These are phyloP conservation scores for Ceratina calcarata DNA, from an alignment of 1,140 invertebrate genomes.

Conservation along the genomic window DNA sequence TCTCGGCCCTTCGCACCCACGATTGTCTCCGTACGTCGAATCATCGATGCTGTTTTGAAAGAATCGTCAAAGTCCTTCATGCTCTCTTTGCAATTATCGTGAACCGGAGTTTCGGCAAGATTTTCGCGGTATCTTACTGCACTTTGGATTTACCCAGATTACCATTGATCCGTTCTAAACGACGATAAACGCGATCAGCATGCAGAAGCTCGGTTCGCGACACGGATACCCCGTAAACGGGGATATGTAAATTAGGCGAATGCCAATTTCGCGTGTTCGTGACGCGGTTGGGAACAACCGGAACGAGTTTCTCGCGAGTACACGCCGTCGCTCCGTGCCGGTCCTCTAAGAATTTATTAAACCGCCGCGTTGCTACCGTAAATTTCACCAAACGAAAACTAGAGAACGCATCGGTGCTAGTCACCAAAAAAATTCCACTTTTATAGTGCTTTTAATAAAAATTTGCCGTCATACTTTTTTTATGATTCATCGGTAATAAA, in stretches of 20 bases:
- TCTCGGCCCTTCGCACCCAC: background rate
- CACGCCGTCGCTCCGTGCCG: background rate
- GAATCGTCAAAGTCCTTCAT: no score
- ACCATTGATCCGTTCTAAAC: slow-evolving; percentile 2
- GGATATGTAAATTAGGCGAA: slow-evolving; percentile 53
- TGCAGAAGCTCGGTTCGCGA: slow-evolving; percentile 22
- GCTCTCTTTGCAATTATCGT: background rate
- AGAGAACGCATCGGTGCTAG: background rate
- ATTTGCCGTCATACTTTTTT: no score
- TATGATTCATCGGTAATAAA: no score
- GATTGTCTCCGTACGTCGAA: background rate
- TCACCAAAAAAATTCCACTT: no score
- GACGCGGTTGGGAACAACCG: slow-evolving; percentile 8
- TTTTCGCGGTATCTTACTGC: background rate
- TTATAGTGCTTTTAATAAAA: no score
- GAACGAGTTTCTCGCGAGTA: slow-evolving; percentile 2
- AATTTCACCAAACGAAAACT: background rate
- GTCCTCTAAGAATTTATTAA: slow-evolving; percentile 46
- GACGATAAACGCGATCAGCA: slow-evolving; percentile 35
- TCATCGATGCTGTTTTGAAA: no score
- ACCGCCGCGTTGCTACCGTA: slow-evolving; percentile 12
- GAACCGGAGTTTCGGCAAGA: background rate
- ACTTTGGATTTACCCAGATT: background rate
- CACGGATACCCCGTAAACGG: slow-evolving; percentile 27
- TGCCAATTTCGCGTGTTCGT: slow-evolving; percentile 51